These are phyloP conservation scores for Hipposideros armiger DNA, from an alignment of 2,113 vertebrate genomes.

Conservation along the genomic window DNA sequence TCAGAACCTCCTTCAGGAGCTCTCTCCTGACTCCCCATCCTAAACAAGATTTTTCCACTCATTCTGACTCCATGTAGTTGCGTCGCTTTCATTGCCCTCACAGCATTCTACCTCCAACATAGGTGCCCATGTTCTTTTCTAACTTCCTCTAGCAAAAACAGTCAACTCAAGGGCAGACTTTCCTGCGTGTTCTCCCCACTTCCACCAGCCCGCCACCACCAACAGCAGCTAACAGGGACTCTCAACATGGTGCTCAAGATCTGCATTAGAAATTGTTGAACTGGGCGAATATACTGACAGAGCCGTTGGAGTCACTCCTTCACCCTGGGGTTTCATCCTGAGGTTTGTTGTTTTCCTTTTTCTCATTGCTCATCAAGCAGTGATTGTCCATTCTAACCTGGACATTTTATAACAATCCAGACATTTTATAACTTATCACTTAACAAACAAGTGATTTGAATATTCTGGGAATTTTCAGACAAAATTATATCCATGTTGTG, in stretches of 20 bases:
- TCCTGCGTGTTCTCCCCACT: neutral
- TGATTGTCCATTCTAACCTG: neutral
- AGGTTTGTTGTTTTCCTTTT: neutral
- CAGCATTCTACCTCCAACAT: neutral
- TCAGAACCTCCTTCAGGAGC: neutral
- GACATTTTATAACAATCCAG: neutral
- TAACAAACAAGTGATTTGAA: neutral
- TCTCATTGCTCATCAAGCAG: neutral
- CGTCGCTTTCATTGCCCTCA: neutral
- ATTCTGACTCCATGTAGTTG: neutral
- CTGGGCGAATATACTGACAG: neutral
- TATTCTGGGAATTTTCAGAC: neutral
- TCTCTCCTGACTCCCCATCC: neutral
- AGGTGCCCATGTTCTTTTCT: neutral
- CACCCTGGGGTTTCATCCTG: neutral
- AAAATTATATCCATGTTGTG: neutral
- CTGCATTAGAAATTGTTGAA: neutral
- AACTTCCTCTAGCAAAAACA: neutral
- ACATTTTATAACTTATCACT: neutral
- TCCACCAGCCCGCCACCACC: neutral
- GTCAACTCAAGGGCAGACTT: neutral
- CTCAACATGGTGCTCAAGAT: neutral
- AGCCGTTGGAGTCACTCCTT: neutral
- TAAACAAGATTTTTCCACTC: neutral
- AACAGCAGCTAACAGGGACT: neutral